A percentile compares a stretch with the other conserved stretches of the same genome.
Conservation (phyloP, 2,797 vertebrate genomes). For the Sebastes vulpes region DNA sequence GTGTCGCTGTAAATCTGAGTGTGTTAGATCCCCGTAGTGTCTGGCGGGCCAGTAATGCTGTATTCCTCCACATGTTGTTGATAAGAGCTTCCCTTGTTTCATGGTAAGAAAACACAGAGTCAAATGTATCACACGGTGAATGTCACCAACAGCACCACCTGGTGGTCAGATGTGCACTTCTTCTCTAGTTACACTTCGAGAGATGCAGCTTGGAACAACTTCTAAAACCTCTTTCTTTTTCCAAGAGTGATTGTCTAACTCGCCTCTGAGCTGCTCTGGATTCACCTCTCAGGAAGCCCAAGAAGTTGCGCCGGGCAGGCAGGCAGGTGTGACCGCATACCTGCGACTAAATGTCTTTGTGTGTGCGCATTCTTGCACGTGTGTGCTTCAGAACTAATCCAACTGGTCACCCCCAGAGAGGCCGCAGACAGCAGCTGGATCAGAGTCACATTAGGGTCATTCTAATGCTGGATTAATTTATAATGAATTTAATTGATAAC, state of each 20-base stretch:
- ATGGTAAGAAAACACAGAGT: not conserved
- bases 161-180: constrained; percentile 20
- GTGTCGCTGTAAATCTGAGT: not conserved
- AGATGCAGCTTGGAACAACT: constrained; percentile 42
- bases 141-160: constrained; percentile 28
- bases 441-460: not conserved
- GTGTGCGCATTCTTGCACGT: constrained; percentile 5
- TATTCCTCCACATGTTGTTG: not conserved
- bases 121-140: not conserved
- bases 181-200: not conserved
- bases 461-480: not conserved
- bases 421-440: not conserved
- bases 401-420: not conserved
- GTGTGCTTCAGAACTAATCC: constrained; percentile 1
- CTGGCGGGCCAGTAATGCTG: not conserved
- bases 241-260: constrained; percentile 13
- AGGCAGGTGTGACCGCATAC: constrained; percentile 59
- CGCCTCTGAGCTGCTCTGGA: constrained; percentile 37
- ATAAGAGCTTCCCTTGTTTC: not conserved
- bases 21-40: not conserved
- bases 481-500: not conserved
- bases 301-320: not conserved
- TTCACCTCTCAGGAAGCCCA: constrained; percentile 69
- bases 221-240: constrained; percentile 6
- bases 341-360: constrained; percentile 29